Base-by-base conservation (phyloP, 2,113 vertebrate genomes). In the Epinephelus cyanopodus region DNA sequence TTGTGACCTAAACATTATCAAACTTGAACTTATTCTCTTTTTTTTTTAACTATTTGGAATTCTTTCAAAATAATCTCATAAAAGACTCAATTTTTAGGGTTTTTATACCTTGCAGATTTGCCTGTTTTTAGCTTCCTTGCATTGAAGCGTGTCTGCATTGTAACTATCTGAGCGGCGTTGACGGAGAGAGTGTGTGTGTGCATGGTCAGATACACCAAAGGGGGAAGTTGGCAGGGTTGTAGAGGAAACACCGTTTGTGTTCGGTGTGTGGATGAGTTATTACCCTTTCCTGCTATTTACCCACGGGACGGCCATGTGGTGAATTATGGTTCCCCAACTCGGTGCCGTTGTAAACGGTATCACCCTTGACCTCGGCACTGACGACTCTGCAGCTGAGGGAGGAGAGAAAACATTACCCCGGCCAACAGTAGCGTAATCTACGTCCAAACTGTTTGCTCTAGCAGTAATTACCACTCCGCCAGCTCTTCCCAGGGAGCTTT, bases 231-330 rank as follows among this genome's bases (percentile, higher is more conserved):
- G 77, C 79, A 63, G 83, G 65, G 85, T 91, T 88, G 82, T 89
- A 90, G 85, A 93, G 92, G 92, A 95, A 94, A 84, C 90, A 69
- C 83, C 45, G 70, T 90, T 91, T 92, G 87, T 87, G 87, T 83
- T 89, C 29, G 77, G 86, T 83, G 91, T 89, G 84, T 81, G 86
- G 90, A 92, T 94, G 93, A 95, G 83, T 95, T 95, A 95, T 95
- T 86, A 86, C 90, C 65, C 82, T 85, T 95, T 94, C 92, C 92
- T 95, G 89, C 87, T 92, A 42, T 94, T 94, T 94, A 90, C 90
- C 84, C 72, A 63, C 47, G 50, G 89, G 79, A 80, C 54, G 52
- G 83, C 70, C 74, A 42, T 2, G 4, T 70, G 70, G 64, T 92
- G 93, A 94, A 77, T 95, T 93, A 94, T 89, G 82, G 82, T 68